Evolutionary conservation across 2,113 vertebrate genomes (phyloP).

Genomic region (Atractosteus spatula): DNA sequence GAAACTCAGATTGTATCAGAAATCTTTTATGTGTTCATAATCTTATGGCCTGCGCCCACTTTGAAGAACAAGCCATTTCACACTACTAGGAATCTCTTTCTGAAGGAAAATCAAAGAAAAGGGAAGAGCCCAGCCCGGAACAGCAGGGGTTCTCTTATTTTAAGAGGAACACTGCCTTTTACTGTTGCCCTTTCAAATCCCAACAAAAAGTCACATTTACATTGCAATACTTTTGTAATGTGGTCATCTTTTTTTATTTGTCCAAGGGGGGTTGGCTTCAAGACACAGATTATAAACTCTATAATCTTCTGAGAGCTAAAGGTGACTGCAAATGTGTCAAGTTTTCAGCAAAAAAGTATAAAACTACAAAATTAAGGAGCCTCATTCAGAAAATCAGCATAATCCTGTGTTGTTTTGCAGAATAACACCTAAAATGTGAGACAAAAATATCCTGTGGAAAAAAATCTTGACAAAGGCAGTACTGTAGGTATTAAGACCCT

Average conservation of each 20-base stretch:
- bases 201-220: conserved; percentile 55
- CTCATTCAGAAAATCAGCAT: no score
- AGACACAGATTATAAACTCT: background rate
- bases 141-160: conserved; percentile 22
- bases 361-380: no score
- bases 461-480: no score
- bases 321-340: background rate
- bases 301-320: background rate
- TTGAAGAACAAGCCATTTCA: conserved; percentile 13
- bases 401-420: no score
- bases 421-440: no score
- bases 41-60: background rate
- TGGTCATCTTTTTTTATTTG: background rate
- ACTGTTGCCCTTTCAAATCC: conserved; percentile 39
- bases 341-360: no score
- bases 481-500: no score
- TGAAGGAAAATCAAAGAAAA: background rate
- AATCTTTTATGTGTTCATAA: conserved; percentile 10
- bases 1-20: background rate
- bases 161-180: conserved; percentile 2
- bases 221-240: conserved; percentile 50
- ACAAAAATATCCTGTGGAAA: no score
- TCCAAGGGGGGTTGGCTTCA: background rate
- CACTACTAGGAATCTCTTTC: background rate
- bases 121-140: conserved; percentile 18